Percentiles rank a stretch among this genome's conserved stretches.
phyloP scores from a whole-genome alignment of 2,797 vertebrate species.

The Neopelma chrysocephalum region DNA sequence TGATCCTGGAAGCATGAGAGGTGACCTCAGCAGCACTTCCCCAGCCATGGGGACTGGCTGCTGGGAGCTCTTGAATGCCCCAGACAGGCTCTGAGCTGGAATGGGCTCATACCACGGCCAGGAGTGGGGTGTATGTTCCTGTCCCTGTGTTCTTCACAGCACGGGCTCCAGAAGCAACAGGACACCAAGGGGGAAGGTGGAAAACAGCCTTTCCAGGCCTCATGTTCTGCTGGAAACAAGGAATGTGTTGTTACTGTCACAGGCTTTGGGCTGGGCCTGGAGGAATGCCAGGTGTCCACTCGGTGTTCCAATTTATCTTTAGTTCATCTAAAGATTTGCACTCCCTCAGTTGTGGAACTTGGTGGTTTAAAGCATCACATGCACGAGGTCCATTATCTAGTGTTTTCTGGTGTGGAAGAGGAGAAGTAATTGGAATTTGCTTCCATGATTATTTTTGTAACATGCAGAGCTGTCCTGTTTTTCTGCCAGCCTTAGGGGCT shows the following conservation, averaged over 20 bases:
- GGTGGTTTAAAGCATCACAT: background rate
- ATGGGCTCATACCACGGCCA: fast-evolving
- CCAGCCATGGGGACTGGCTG: background rate
- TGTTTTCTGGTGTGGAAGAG: conserved; percentile 49
- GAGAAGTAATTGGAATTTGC: conserved; percentile 45
- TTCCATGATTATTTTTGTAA: conserved; percentile 26
- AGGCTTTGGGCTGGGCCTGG: background rate
- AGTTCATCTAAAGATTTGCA: conserved; percentile 16
- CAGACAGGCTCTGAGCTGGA: fast-evolving
- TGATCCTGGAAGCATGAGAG: background rate
- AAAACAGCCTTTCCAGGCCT: background rate
- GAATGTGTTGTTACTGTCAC: background rate
- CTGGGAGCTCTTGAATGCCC: background rate
- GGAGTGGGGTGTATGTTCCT: fast-evolving
- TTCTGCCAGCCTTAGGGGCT: background rate
- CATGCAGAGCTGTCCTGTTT: conserved; percentile 19
- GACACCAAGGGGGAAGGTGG: background rate
- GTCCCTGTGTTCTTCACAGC: background rate
- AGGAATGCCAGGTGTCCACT: background rate
- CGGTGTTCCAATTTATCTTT: background rate
- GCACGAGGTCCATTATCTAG: background rate
- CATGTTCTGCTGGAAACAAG: background rate
- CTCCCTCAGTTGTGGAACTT: background rate
- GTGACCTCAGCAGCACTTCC: background rate
- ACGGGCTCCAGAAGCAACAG: background rate